A percentile compares a stretch with the other conserved stretches of the same genome.
Conservation (phyloP, 2,797 vertebrate species). For the Antennarius maculatus region DNA sequence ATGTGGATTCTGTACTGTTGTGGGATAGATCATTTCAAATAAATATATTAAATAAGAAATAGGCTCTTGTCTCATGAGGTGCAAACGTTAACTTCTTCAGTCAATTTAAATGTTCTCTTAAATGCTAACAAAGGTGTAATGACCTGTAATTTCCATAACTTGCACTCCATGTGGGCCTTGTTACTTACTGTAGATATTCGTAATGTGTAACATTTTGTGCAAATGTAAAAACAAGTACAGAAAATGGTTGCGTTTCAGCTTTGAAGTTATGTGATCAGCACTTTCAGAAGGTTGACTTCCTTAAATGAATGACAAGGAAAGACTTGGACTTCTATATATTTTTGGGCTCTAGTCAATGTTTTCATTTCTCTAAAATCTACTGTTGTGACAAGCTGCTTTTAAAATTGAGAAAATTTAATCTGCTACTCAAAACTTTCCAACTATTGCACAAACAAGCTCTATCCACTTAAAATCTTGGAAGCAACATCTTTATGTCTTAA, state of each 20-base stretch:
- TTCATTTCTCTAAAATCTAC: slow-evolving; percentile 39
- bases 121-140: slow-evolving; percentile 57
- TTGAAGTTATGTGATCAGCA: slow-evolving; percentile 52
- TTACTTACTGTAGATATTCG: slow-evolving; percentile 67
- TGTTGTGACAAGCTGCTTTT: slow-evolving; percentile 40
- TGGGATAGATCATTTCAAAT: slow-evolving; percentile 32
- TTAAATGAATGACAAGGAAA: slow-evolving; percentile 20
- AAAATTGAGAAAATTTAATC: slow-evolving; percentile 15
- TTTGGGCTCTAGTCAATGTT: slow-evolving; percentile 40
- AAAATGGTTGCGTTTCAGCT: slow-evolving; percentile 46
- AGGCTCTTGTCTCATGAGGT: slow-evolving; percentile 32
- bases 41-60: slow-evolving; percentile 43
- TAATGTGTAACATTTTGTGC: slow-evolving; percentile 56
- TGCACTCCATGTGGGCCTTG: slow-evolving; percentile 57
- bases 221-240: slow-evolving; percentile 46
- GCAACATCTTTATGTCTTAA: slow-evolving; percentile 66
- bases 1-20: slow-evolving; percentile 27
- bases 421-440: slow-evolving; percentile 34
- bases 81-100: slow-evolving; percentile 47
- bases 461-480: slow-evolving; percentile 38
- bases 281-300: slow-evolving; percentile 50
- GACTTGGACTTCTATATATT: background rate
- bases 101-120: slow-evolving; percentile 41
- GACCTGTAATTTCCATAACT: slow-evolving; percentile 60
- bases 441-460: slow-evolving; percentile 20